These are phyloP conservation scores for Mionectes olivaceus DNA, from an alignment of 2,797 vertebrate genomes.

Conservation along the genomic window DNA sequence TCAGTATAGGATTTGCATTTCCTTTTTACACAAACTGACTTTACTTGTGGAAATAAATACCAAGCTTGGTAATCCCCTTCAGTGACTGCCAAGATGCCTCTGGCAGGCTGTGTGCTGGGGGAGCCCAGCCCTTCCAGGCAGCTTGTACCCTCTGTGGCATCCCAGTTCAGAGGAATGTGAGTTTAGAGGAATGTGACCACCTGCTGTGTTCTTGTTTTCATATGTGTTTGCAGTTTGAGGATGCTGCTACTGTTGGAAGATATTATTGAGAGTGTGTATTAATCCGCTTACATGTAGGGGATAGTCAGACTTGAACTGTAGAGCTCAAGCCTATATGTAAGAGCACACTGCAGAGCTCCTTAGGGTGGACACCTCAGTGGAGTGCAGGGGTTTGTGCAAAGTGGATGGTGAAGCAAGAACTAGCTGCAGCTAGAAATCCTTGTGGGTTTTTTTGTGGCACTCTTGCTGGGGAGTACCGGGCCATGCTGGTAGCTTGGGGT, in stretches of 20 bases:
- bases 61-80: not conserved
- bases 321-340: not conserved
- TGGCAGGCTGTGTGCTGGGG: not conserved
- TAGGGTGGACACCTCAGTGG: fast-evolving
- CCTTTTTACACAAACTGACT: not conserved
- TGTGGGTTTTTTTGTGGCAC: not conserved
- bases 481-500: not conserved
- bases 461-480: not conserved
- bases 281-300: fast-evolving
- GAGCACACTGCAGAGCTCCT: not conserved
- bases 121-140: not conserved
- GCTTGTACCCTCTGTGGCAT: not conserved
- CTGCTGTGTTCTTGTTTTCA: not conserved
- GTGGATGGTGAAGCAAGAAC: not conserved
- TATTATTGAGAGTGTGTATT: not conserved
- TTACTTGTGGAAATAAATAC: not conserved
- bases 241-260: not conserved
- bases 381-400: not conserved
- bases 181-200: not conserved
- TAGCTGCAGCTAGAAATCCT: not conserved
- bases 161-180: not conserved
- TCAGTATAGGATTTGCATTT: not conserved
- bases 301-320: not conserved
- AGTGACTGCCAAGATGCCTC: not conserved
- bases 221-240: not conserved